Percentiles rank a stretch among this genome's conserved stretches.
Evolutionary conservation across 2,113 vertebrate genomes (phyloP).

Genomic region (Sebastes fasciatus): DNA sequence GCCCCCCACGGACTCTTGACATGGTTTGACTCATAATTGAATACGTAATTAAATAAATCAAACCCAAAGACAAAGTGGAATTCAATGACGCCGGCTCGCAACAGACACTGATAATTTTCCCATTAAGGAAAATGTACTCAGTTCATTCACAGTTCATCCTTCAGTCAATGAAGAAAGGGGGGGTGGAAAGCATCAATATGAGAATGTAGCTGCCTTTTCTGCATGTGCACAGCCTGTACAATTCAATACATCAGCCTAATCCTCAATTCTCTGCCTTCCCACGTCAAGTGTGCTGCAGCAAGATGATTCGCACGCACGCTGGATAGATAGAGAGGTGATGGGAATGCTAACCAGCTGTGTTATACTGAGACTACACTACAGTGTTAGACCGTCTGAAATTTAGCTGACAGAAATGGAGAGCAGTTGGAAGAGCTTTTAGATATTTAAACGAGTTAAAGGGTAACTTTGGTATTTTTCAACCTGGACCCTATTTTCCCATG

Average conservation of each 20-base stretch:
- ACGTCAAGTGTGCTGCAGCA: conserved; percentile 65
- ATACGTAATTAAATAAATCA: conserved; percentile 58
- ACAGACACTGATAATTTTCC: conserved; percentile 53
- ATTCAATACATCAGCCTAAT: conserved; percentile 69
- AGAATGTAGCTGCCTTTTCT: conserved; percentile 33
- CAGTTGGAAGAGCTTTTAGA: conserved; percentile 16
- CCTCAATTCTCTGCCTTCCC: conserved; percentile 59
- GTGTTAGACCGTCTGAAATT: conserved; percentile 15
- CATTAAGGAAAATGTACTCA: conserved; percentile 52
- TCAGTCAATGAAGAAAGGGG: conserved; percentile 39
- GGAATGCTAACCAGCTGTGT: conserved; percentile 64
- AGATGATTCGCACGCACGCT: conserved; percentile 57
- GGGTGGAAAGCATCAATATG: conserved; percentile 46
- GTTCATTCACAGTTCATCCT: conserved; percentile 71
- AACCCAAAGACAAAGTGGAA: conserved; percentile 46
- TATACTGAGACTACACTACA: conserved; percentile 22
- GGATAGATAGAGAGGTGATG: conserved; percentile 45
- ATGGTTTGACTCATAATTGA: conserved; percentile 58
- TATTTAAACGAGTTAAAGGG: conserved; percentile 3
- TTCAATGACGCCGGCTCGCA: conserved; percentile 35
- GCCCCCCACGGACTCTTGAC: conserved; percentile 34
- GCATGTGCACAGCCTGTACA: conserved; percentile 41
- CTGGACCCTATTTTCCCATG: too few species aligned
- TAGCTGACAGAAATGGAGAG: conserved; percentile 34
- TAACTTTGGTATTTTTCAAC: too few species aligned